Evolutionary conservation across 2,888 invertebrate species (phyloP), one percentile per base, ranked within the genome.

Genomic region (Stenodera caucasica): DNA sequence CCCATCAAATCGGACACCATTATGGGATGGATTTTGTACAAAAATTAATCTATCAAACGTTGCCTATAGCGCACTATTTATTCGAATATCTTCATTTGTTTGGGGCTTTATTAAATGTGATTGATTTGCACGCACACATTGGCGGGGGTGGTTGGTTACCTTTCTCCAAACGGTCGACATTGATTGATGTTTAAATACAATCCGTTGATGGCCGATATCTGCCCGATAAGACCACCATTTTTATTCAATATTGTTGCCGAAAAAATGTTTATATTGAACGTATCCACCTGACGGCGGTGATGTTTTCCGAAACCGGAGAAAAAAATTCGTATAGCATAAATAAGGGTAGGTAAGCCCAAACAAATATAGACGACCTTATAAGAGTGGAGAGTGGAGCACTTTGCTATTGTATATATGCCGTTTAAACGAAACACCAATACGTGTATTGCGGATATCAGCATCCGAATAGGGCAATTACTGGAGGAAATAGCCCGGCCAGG

Each of bases 401-500:
- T 69, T 75, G 72, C 74, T 58, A 75, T 76, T 74, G 75, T 74
- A 74, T 71, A 73, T n/a, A 40, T 72, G 74, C 76, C 74, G 70
- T 76, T 75, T 75, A 72, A 75, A 72, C 73, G 71, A 7, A 71
- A 75, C 74, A 77, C 75, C 76, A 75, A 77, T 77, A 78, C 77
- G 78, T 75, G 77, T 80, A 80, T 78, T 77, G 78, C 75, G 74
- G 74, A 69, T 72, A 78, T 79, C 78, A 79, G 81, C 79, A 81
- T 80, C 78, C 78, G 77, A 81, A 81, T 80, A 78, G 78, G 75
- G 75, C 78, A 78, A 81, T 81, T 80, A 80, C 79, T 73, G 75
- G n/a, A 71, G 73, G 74, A 77, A 79, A 78, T 77, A 77, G 77
- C 63, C 70, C 68, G 67, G 68, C 68, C 66, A 69, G 67, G 70